phyloP scores from a whole-genome alignment of 2,888 invertebrate species.

The Lordiphosa fenestrarum region DNA sequence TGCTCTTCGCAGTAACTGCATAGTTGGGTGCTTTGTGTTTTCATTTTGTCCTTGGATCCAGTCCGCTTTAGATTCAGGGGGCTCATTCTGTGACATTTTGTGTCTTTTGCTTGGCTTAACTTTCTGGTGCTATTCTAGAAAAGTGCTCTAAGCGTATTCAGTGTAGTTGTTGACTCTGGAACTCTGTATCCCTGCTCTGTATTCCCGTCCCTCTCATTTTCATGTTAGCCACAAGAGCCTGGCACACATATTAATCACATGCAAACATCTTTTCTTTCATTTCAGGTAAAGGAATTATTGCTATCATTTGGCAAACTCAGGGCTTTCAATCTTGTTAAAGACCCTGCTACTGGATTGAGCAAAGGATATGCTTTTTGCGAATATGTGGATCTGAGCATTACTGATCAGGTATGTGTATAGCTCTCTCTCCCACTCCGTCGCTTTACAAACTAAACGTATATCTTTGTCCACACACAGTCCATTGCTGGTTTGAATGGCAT shows the following conservation, averaged over 20 bases:
- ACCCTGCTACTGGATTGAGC: conserved; percentile 98
- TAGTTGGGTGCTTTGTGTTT: too few species aligned
- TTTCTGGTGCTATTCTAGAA: too few species aligned
- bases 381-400: conserved; percentile 97
- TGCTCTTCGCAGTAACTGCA: too few species aligned
- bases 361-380: conserved; percentile 99
- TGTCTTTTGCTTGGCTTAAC: too few species aligned
- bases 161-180: too few species aligned
- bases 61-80: too few species aligned
- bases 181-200: too few species aligned
- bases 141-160: too few species aligned
- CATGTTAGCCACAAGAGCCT: neutral
- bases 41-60: too few species aligned
- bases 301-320: conserved; percentile 99
- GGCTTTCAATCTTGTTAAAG: conserved; percentile 99
- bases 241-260: neutral
- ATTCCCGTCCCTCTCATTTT: neutral
- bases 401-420: conserved; percentile 89
- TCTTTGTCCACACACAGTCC: conserved; percentile 83
- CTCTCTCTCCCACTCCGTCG: too few species aligned
- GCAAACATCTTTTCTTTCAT: neutral
- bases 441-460: neutral
- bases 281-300: conserved; percentile 97
- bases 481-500: conserved; percentile 99
- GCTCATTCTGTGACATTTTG: too few species aligned